Evolutionary conservation across 2,113 vertebrate genomes (phyloP), one percentile per base, ranked within the genome.

Genomic region (Polypterus senegalus): DNA sequence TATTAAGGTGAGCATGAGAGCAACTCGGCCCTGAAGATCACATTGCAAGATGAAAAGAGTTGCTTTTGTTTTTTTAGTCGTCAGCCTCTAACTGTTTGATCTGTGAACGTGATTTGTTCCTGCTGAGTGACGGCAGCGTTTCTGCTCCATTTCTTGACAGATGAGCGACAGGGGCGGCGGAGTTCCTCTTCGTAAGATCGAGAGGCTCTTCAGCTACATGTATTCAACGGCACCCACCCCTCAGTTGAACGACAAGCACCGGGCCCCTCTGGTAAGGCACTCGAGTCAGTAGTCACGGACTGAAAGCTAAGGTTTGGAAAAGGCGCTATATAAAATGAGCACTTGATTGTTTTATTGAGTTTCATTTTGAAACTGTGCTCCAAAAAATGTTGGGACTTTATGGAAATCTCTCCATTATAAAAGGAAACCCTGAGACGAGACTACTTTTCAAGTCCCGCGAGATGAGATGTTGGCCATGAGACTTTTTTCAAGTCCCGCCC

Each of bases 191-290:
- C 77, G 94, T 5, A 91, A 88, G 79, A 94, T 89, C 0, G 92
- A 97, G 61, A 86, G 90, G 2, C 89, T 97, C 55, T 97, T 94
- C 83, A 97, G 93, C 76, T 97, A 97, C 79, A 88, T 97, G 92
- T 97, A 92, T 76, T 92, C 92, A 7, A 97, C 94, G 0, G 94
- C 93, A 1, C 94, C 94, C 2, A 83, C 85, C 4, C 94, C 93
- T 0, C 84, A 89, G 71, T 81, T 81, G 0, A 89, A 85, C 61
- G 76, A 82, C 55, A 63, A 84, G 0, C 74, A 84, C 3, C 85
- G 86, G 0, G 77, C 93, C 2, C 94, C 94, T 0, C 64, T 94
- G 87, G 91, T 96, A 46, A 51, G 49, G 6, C 49, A n/a, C 56
- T 8, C 51, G 4, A 56, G 3, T 6, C 6, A 7, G 27, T 27